A percentile compares a stretch with the other conserved stretches of the same genome.
phyloP scores from a whole-genome alignment of 2,797 vertebrate species.

The Novumbra hubbsi region DNA sequence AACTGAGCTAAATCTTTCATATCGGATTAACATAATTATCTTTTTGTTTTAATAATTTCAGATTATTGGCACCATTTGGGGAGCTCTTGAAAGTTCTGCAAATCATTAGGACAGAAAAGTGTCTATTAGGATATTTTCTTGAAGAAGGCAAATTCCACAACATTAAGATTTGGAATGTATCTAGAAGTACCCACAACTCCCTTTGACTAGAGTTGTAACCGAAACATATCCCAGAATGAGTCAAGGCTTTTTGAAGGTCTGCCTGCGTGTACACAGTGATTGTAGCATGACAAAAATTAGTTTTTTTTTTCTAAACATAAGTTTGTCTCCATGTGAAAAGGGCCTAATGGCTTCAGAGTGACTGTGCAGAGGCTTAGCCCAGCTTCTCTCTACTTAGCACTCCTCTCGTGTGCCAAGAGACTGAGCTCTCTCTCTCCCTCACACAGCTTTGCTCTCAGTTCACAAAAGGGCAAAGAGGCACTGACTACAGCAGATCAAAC shows the following conservation, averaged over 20 bases:
- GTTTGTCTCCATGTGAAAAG: slow-evolving; percentile 3
- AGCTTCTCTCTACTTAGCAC: slow-evolving; percentile 9
- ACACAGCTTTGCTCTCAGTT: not conserved
- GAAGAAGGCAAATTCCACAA: too few relatives aligned
- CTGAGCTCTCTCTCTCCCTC: not conserved
- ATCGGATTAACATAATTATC: too few relatives aligned
- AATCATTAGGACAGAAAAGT: too few relatives aligned
- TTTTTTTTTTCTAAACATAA: not conserved
- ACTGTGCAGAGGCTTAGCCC: slow-evolving; percentile 15
- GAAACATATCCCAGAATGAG: not conserved
- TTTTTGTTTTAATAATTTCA: too few relatives aligned
- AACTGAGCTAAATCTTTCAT: too few relatives aligned
- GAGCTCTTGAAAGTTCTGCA: too few relatives aligned
- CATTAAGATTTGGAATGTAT: not conserved
- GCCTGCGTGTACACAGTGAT: not conserved
- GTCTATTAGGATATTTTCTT: too few relatives aligned
- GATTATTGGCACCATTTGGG: too few relatives aligned
- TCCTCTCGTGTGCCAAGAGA: slow-evolving; percentile 7
- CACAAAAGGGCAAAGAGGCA: not conserved
- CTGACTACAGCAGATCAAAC: not conserved
- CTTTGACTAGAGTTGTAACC: not conserved
- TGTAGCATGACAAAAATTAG: not conserved
- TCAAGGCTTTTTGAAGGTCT: not conserved
- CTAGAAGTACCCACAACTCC: not conserved
- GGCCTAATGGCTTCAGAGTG: slow-evolving; percentile 15